A percentile compares a stretch with the other conserved stretches of the same genome.
phyloP scores from a whole-genome alignment of 1,140 invertebrate species.

The Glossosoma conforme region DNA sequence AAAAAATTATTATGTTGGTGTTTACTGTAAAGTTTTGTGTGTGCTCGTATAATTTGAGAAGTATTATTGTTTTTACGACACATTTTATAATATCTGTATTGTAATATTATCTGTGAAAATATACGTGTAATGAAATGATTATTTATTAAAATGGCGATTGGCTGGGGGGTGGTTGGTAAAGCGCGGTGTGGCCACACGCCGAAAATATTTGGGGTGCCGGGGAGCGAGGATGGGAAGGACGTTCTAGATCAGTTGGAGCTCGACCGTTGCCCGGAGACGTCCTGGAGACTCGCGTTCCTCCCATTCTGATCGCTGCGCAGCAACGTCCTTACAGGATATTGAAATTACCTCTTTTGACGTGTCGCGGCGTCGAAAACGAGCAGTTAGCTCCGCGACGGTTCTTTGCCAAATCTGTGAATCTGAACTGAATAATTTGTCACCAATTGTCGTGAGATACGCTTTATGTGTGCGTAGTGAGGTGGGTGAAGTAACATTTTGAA shows the following conservation, averaged over 20 bases:
- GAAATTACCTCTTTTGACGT: not conserved
- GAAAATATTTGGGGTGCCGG: conserved; percentile 17
- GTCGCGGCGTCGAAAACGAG: not conserved
- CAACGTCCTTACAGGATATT: not conserved
- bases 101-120: no score
- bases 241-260: conserved; percentile 6
- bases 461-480: no score
- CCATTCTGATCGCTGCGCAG: not conserved
- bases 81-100: no score
- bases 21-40: no score
- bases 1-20: no score
- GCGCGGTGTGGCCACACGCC: conserved; percentile 22
- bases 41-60: no score
- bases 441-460: no score
- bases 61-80: no score
- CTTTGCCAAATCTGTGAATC: not conserved
- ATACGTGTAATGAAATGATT: no score
- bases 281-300: not conserved
- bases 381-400: not conserved
- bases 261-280: conserved; percentile 12
- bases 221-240: not conserved
- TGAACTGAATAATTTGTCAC: not conserved
- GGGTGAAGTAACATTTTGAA: no score
- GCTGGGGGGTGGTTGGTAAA: conserved; percentile 2
- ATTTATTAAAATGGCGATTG: conserved; percentile 4